These are phyloP conservation scores for Syrmaticus mikado DNA, from an alignment of 2,113 vertebrate species.

Conservation along the genomic window DNA sequence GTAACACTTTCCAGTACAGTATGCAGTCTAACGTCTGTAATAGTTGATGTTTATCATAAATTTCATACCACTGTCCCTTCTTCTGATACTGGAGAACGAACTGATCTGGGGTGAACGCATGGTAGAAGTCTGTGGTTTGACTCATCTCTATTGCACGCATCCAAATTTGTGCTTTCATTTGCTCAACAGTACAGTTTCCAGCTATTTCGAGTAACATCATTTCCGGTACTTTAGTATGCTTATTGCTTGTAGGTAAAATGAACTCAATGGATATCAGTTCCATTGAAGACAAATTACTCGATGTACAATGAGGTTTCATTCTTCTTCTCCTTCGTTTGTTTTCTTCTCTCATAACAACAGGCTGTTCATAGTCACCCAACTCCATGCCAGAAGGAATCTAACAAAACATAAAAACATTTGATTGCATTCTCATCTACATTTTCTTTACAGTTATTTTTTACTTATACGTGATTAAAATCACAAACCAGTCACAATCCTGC, in stretches of 20 bases:
- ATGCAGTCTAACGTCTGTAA: constrained; percentile 98
- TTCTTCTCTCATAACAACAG: constrained; percentile 86
- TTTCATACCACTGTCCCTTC: constrained; percentile 96
- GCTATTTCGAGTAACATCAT: constrained; percentile 85
- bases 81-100: constrained; percentile 97
- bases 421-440: constrained; percentile 13
- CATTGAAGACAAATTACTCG: constrained; percentile 77
- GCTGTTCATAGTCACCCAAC: constrained; percentile 80
- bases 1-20: constrained; percentile 91
- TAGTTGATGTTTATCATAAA: constrained; percentile 96
- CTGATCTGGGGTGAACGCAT: constrained; percentile 86
- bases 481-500: not conserved
- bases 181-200: constrained; percentile 92
- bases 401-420: not conserved
- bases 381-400: constrained; percentile 87
- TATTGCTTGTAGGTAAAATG: constrained; percentile 86
- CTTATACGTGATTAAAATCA: not conserved
- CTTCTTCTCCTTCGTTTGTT: constrained; percentile 86
- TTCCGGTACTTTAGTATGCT: constrained; percentile 79
- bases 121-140: constrained; percentile 88
- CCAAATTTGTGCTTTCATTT: constrained; percentile 96
- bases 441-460: not conserved
- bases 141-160: constrained; percentile 89
- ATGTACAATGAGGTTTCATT: constrained; percentile 86
- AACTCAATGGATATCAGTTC: constrained; percentile 93